A percentile compares a stretch with the other conserved stretches of the same genome.
Conservation (phyloP, 2,888 invertebrate species). For the Campoplex capitator region DNA sequence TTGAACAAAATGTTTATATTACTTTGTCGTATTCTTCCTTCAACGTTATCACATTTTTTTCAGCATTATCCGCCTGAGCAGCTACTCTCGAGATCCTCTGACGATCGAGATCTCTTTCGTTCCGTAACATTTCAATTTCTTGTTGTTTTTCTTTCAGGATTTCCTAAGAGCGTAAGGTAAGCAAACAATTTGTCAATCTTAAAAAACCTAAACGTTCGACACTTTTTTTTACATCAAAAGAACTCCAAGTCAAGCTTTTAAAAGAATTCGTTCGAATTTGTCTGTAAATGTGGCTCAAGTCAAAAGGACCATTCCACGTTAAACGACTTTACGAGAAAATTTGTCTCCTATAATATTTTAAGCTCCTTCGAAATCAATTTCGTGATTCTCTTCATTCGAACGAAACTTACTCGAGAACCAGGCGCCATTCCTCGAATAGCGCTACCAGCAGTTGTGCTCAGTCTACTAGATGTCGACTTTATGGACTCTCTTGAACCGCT, state of each 20-base stretch:
- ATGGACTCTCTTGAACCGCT: constrained; percentile 95
- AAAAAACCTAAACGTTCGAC: not conserved
- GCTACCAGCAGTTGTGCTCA: constrained; percentile 80
- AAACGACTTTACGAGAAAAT: not conserved
- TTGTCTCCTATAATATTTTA: not conserved
- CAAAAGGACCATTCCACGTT: not conserved
- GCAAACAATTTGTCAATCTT: not conserved
- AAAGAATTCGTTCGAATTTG: no score
- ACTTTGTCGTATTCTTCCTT: constrained; percentile 90
- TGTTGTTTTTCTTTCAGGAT: constrained; percentile 96
- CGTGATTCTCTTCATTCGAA: constrained; percentile 77
- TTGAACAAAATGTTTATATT: constrained; percentile 64
- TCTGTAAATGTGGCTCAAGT: not conserved
- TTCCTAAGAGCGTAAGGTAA: constrained; percentile 88
- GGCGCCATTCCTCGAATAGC: constrained; percentile 87
- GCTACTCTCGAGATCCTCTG: constrained; percentile 94
- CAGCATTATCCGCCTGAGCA: constrained; percentile 92
- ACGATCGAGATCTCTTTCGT: constrained; percentile 95
- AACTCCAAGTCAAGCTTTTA: not conserved
- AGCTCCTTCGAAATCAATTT: not conserved
- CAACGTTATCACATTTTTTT: constrained; percentile 87
- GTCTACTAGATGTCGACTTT: constrained; percentile 86
- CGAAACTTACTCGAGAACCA: constrained; percentile 92
- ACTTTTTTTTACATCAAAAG: no score
- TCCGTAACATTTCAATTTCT: constrained; percentile 96